A percentile compares a stretch with the other conserved stretches of the same genome.
Evolutionary conservation across 2,888 invertebrate genomes (phyloP).

Genomic region (Tinea trinotella): DNA sequence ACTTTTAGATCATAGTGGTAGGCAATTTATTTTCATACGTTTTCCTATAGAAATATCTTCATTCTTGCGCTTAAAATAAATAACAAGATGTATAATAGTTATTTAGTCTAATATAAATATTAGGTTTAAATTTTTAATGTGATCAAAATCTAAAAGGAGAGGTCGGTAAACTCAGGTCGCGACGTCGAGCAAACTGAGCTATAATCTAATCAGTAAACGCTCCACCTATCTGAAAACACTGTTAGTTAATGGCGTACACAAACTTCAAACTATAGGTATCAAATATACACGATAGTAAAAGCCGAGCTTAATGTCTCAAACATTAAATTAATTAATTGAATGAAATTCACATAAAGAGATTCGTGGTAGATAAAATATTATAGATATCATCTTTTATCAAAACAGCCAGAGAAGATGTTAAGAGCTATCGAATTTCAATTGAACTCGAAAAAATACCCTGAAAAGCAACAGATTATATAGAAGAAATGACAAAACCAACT

Average conservation of each 20-base stretch:
- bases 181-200: conserved; percentile 16
- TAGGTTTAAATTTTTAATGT: background rate
- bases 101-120: too few relatives aligned
- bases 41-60: too few relatives aligned
- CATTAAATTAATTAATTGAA: background rate
- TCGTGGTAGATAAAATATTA: background rate
- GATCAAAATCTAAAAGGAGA: background rate
- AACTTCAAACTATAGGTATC: background rate
- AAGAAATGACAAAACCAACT: conserved; percentile 61
- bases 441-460: conserved; percentile 8
- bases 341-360: background rate
- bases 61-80: too few relatives aligned
- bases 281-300: background rate
- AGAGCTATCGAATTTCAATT: conserved; percentile 16
- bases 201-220: conserved; percentile 15
- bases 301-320: too few relatives aligned
- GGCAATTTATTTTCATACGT: too few relatives aligned
- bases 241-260: conserved; percentile 1
- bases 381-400: background rate
- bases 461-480: conserved; percentile 36
- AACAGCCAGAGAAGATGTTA: background rate
- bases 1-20: too few relatives aligned
- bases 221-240: conserved; percentile 13
- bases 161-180: conserved; percentile 17
- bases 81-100: too few relatives aligned